A percentile compares a stretch with the other conserved stretches of the same genome.
Evolutionary conservation across 2,113 vertebrate genomes (phyloP).

Genomic region (Dicaeum eximium): DNA sequence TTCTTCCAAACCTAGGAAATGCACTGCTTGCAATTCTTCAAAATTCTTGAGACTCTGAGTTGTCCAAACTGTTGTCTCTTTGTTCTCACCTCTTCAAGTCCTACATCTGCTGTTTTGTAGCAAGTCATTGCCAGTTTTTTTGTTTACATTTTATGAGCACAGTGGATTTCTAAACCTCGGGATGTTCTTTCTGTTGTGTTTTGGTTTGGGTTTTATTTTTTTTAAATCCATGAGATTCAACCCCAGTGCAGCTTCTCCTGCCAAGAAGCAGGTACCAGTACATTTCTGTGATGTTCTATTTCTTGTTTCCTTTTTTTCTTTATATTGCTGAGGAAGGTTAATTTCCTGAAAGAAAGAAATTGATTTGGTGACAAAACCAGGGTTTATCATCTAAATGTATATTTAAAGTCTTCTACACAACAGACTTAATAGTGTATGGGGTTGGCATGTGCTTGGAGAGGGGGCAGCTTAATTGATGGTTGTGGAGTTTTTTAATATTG

Average conservation of each 20-base stretch:
- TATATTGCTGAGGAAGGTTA: not conserved
- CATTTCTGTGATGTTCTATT: not conserved
- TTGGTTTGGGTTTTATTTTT: not conserved
- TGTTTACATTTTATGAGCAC: not conserved
- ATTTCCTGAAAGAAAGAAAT: not conserved
- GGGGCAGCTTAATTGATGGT: not conserved
- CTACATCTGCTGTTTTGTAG: not conserved
- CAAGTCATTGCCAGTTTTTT: not conserved
- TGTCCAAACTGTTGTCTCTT: not conserved
- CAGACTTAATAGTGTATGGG: not conserved
- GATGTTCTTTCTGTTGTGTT: not conserved
- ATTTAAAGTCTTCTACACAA: not conserved
- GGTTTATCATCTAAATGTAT: not conserved
- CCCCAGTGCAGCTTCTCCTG: not conserved
- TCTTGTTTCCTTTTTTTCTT: not conserved
- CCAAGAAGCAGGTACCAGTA: not conserved
- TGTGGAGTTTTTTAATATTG: not conserved
- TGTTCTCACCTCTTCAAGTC: not conserved
- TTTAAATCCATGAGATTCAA: not conserved
- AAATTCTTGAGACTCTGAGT: not conserved
- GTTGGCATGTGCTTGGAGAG: not conserved
- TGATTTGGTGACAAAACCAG: not conserved
- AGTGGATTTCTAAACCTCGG: not conserved
- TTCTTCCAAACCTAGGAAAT: not conserved
- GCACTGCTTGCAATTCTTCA: not conserved